phyloP scores from a whole-genome alignment of 2,888 invertebrate genomes.

The Ametastegia equiseti region DNA sequence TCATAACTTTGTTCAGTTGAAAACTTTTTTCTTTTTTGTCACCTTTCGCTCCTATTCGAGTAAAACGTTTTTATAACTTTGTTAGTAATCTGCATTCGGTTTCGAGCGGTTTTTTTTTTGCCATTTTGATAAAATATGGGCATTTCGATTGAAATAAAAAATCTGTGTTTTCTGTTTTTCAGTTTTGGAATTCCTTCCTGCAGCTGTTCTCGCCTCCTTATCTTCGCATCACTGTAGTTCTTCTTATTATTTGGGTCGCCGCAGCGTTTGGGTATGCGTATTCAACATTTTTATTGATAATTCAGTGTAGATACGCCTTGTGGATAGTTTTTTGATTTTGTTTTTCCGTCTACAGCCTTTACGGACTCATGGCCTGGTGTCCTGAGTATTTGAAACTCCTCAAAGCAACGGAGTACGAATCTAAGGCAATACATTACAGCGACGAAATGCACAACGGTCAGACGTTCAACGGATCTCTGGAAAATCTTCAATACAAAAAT shows the following conservation, averaged over 20 bases:
- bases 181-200: constrained; percentile 86
- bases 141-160: too few species aligned
- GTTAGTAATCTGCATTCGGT: too few species aligned
- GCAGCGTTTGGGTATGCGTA: constrained; percentile 78
- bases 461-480: constrained; percentile 81
- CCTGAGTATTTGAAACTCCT: constrained; percentile 77
- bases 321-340: not conserved
- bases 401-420: constrained; percentile 73
- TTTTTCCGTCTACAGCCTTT: constrained; percentile 73
- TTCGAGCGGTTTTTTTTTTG: too few species aligned
- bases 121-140: too few species aligned
- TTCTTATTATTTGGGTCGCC: constrained; percentile 80
- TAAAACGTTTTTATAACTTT: too few species aligned
- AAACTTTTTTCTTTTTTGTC: too few species aligned
- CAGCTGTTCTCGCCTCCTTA: constrained; percentile 83
- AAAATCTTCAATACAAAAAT: constrained; percentile 82
- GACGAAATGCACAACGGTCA: constrained; percentile 73
- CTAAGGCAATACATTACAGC: constrained; percentile 65
- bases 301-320: too few species aligned
- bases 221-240: constrained; percentile 80
- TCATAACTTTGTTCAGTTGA: too few species aligned
- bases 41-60: too few species aligned
- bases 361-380: constrained; percentile 80
- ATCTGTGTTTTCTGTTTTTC: constrained; percentile 58
- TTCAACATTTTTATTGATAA: constrained; percentile 76